These are phyloP conservation scores for Cepaea nemoralis DNA, from an alignment of 1,140 invertebrate species.

Conservation along the genomic window DNA sequence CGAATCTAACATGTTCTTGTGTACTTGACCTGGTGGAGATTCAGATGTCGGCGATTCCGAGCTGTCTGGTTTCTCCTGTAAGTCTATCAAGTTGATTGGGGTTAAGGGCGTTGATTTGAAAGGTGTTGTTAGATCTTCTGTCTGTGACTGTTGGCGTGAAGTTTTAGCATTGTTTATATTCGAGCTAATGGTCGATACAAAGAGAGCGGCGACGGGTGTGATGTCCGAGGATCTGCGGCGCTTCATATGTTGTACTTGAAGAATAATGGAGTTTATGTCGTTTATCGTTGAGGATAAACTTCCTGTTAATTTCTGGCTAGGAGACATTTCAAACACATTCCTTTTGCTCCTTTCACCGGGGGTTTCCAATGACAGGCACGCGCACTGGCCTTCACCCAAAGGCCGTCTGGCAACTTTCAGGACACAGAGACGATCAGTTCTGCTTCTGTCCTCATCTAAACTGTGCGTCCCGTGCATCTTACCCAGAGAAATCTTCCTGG, in stretches of 20 bases:
- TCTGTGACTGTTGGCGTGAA: background rate
- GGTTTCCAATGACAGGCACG: background rate
- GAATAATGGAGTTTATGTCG: constrained; percentile 26
- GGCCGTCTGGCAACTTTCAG: background rate
- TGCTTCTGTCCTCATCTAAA: background rate
- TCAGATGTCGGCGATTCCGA: background rate
- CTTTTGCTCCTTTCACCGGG: background rate
- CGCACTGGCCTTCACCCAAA: background rate
- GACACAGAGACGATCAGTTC: background rate
- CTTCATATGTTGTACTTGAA: background rate
- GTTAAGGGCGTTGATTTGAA: background rate
- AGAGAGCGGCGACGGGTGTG: constrained; percentile 1
- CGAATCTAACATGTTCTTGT: background rate
- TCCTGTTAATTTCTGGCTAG: background rate
- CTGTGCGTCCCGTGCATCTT: background rate
- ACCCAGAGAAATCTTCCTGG: background rate
- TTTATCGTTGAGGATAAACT: background rate
- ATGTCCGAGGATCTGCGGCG: constrained; percentile 33
- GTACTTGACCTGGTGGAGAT: background rate
- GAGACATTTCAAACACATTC: background rate
- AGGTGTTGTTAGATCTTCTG: background rate
- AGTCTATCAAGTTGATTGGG: background rate
- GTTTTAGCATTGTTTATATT: background rate
- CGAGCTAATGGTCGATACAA: background rate
- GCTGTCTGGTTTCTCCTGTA: background rate